Percentiles rank a stretch among this genome's conserved stretches.
phyloP scores from a whole-genome alignment of 2,888 invertebrate genomes.

The Trachelus stipa region DNA sequence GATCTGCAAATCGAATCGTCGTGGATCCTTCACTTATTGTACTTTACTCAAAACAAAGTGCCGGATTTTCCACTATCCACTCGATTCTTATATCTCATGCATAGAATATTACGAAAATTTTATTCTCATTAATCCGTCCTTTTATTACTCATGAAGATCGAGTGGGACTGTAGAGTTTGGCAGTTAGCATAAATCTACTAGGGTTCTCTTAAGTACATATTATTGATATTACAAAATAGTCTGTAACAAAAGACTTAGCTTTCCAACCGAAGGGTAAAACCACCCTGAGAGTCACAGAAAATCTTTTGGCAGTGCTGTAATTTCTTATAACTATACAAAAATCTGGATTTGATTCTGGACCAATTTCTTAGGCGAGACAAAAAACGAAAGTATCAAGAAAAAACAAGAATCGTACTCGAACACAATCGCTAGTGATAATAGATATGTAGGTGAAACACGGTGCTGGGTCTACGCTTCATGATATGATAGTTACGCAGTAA shows the following conservation, averaged over 20 bases:
- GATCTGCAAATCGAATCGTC: not conserved
- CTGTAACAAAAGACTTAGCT: conserved; percentile 22
- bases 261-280: conserved; percentile 24
- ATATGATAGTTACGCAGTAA: conserved; percentile 24
- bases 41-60: conserved; percentile 10
- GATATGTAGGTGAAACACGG: conserved; percentile 39
- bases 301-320: not conserved
- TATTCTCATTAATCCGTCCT: not conserved
- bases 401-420: conserved; percentile 23
- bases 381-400: conserved; percentile 8
- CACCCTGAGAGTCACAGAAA: conserved; percentile 13
- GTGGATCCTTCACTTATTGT: not conserved
- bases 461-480: conserved; percentile 55
- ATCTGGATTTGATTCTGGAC: not conserved
- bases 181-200: conserved; percentile 19
- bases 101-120: not conserved
- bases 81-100: conserved; percentile 28
- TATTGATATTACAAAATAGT: not conserved
- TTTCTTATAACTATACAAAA: not conserved
- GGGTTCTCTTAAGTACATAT: not conserved
- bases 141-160: conserved; percentile 21
- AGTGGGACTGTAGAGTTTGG: conserved; percentile 63
- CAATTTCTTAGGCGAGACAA: not conserved
- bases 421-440: conserved; percentile 52
- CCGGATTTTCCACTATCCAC: conserved; percentile 55